Evolutionary conservation across 2,888 invertebrate species (phyloP), one percentile per base, ranked within the genome.

Genomic region (Chaetoderma sp.): DNA sequence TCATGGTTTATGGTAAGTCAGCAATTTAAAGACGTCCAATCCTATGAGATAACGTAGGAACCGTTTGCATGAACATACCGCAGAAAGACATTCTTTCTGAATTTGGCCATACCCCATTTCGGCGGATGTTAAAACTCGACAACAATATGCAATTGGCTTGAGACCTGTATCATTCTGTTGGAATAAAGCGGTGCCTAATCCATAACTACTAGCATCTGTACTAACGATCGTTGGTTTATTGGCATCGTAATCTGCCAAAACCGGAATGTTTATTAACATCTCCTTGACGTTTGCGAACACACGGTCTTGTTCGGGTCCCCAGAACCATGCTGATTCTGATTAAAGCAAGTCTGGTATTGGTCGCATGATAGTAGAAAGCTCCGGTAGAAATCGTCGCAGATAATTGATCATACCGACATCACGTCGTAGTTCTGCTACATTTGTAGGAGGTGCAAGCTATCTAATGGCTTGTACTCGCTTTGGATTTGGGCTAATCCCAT

Each of bases 321-420:
- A 72, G 6, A 30, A 6, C 68, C 68, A 70, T 10, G 25, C 50
- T 3, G 28, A 23, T 42, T 75, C 61, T 16, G 42, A 54, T 28
- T 57, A 44, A 27, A 73, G 25, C 8, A 72, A 42, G 10, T 60
- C 67, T 25, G 16, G 65, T 32, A 70, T 10, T 2, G 70, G 73
- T 16, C 55, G 47, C 36, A 55, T 32, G 8, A 57, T 21, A 10
- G 59, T 33, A n/a, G 76, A 64, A 56, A 76, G 16, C 27, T 70
- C 58, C 25, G 45, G 60, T 8, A 71, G 44, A 52, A 65, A 73
- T 49, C 58, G 68, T 5, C 68, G 66, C 13, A 76, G 60, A 39
- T 72, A 73, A 44, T 76, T 73, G 8, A 73, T 47, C 71, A 75
- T 75, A 8, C 72, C 74, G 6, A 74, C 21, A 6, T 69, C 21